Evolutionary conservation across 2,888 invertebrate genomes (phyloP), one percentile per base, ranked within the genome.

Genomic region (Nomada ferruginata): DNA sequence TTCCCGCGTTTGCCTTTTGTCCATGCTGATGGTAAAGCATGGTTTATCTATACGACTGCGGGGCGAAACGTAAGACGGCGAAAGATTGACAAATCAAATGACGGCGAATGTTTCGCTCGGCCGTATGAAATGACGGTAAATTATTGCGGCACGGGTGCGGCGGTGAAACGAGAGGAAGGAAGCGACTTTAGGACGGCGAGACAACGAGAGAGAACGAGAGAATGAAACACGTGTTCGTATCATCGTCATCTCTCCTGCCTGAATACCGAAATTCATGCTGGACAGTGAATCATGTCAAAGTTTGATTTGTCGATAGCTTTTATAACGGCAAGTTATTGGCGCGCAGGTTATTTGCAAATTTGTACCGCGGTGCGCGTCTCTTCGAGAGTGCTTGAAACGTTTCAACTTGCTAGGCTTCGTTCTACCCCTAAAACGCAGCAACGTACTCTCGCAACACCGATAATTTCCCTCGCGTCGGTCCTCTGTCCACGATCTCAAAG

Each of bases 281-380:
- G 92, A 90, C 93, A 92, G 92, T 93, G 93, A 93, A 93, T 93
- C 93, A 93, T 92, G 93, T 93, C 93, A 93, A 91, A 92, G 92
- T 93, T 93, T 93, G 93, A 93, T 93, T 93, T 93, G 93, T 93
- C 93, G 93, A 93, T 93, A 92, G 93, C 92, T 93, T 93, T 93
- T 93, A 93, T 93, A 93, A 92, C 92, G 91, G 92, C 93, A 93
- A 93, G 93, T 93, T 93, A 93, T 93, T 93, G 93, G 93, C 93
- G 91, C 91, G 91, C 91, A 91, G 90, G 92, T 91, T 92, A 90
- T 90, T 90, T 91, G 91, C 91, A 92, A 92, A 92, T 92, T 92
- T 90, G 89, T 29, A 10, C 84, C 86, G 87, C 88, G 86, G 87
- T 90, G 87, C 85, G 85, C 83, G 87, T 82, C 36, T 7, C 36